phyloP scores from a whole-genome alignment of 2,113 vertebrate genomes.

The Leiothrix lutea region DNA sequence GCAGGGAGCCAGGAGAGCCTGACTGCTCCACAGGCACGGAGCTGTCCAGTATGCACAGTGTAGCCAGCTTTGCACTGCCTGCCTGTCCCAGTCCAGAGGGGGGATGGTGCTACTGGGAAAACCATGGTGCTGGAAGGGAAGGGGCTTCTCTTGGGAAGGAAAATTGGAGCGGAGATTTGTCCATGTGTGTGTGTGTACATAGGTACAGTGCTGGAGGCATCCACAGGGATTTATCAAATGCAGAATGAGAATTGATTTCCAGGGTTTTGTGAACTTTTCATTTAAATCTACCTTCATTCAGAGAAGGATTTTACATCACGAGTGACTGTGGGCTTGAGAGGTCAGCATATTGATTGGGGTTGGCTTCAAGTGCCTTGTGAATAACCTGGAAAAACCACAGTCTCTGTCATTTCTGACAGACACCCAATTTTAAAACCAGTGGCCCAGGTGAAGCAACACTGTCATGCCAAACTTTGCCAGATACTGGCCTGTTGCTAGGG shows the following conservation, averaged over 20 bases:
- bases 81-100: not conserved
- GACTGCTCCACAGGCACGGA: rapidly evolving
- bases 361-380: not conserved
- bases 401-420: not conserved
- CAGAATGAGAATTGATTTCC: not conserved
- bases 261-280: not conserved
- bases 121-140: not conserved
- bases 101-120: not conserved
- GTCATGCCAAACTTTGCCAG: not conserved
- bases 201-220: not conserved
- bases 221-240: not conserved
- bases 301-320: not conserved
- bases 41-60: rapidly evolving
- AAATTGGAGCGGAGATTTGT: not conserved
- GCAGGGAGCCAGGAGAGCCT: not conserved
- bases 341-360: not conserved
- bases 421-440: not conserved
- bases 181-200: not conserved
- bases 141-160: not conserved
- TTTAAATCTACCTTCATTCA: not conserved
- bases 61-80: not conserved
- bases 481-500: not conserved
- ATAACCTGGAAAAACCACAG: not conserved
- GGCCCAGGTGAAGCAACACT: not conserved
- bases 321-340: not conserved